Conservation (phyloP, 2,797 vertebrate species). For the Rhinichthys osculus region DNA sequence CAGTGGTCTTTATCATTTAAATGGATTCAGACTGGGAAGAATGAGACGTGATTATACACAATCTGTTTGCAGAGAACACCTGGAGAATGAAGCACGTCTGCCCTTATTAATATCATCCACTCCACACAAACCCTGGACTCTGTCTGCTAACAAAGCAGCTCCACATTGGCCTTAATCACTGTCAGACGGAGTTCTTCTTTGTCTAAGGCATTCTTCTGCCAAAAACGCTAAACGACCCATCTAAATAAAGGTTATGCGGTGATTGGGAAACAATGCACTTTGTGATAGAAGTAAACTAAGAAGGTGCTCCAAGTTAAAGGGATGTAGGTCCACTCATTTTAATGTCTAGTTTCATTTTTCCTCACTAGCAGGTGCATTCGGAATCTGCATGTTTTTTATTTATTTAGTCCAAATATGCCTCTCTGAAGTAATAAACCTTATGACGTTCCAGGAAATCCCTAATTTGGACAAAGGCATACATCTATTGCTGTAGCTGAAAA, state of each 20-base stretch:
- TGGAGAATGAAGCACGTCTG: conserved; percentile 47
- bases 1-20: conserved; percentile 43
- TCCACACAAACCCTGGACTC: conserved; percentile 40
- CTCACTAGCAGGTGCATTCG: background rate
- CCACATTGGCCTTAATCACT: conserved; percentile 51
- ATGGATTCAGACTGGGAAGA: conserved; percentile 42
- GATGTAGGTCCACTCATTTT: background rate
- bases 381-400: background rate
- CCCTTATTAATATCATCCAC: conserved; percentile 35
- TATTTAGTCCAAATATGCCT: background rate
- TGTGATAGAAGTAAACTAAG: conserved; percentile 5
- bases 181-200: conserved; percentile 32
- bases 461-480: background rate
- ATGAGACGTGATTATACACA: conserved; percentile 44
- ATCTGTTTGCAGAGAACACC: conserved; percentile 53
- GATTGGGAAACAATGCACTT: conserved; percentile 14
- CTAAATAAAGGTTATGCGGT: conserved; percentile 34
- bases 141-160: conserved; percentile 51
- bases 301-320: background rate
- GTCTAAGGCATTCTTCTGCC: conserved; percentile 42
- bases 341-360: background rate
- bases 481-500: background rate
- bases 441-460: background rate
- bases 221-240: conserved; percentile 46
- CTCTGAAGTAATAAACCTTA: background rate